A percentile compares a stretch with the other conserved stretches of the same genome.
phyloP scores from a whole-genome alignment of 1,140 invertebrate species.

The Diprion similis region DNA sequence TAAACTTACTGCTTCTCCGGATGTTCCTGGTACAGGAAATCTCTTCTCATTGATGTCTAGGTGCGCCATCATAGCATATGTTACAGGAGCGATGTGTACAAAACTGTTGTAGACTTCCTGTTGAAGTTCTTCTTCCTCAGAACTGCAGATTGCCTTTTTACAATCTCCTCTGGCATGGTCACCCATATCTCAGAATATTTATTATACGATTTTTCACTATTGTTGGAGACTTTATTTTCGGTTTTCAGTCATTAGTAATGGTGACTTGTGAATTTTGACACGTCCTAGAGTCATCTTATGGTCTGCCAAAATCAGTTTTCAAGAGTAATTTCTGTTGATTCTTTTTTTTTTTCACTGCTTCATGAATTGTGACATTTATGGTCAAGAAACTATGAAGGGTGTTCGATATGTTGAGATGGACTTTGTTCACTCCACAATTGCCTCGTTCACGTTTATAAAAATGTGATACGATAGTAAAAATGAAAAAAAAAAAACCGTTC shows the following conservation, averaged over 20 bases:
- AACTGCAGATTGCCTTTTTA: slow-evolving; percentile 34
- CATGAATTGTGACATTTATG: not conserved
- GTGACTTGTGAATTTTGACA: not conserved
- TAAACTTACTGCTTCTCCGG: slow-evolving; percentile 35
- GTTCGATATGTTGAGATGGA: not conserved
- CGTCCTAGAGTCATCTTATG: not conserved
- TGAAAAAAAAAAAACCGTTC: too few relatives aligned
- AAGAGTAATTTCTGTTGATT: not conserved
- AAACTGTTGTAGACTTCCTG: slow-evolving; percentile 12
- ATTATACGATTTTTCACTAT: slow-evolving; percentile 64
- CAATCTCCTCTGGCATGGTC: slow-evolving; percentile 35
- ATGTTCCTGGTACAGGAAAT: slow-evolving; percentile 15
- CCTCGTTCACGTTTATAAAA: too few relatives aligned
- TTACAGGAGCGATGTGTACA: slow-evolving; percentile 15
- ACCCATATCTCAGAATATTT: slow-evolving; percentile 50
- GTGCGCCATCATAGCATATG: slow-evolving; percentile 18
- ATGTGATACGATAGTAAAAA: too few relatives aligned
- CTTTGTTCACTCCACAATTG: not conserved
- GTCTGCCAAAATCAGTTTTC: not conserved
- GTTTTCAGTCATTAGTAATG: not conserved
- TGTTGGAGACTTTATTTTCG: not conserved
- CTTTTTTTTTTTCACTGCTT: not conserved
- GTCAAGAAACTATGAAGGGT: not conserved
- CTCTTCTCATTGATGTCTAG: slow-evolving; percentile 26
- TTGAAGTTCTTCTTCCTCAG: slow-evolving; percentile 44